Evolutionary conservation across 2,797 vertebrate genomes (phyloP).

Genomic region (Perodicticus potto): DNA sequence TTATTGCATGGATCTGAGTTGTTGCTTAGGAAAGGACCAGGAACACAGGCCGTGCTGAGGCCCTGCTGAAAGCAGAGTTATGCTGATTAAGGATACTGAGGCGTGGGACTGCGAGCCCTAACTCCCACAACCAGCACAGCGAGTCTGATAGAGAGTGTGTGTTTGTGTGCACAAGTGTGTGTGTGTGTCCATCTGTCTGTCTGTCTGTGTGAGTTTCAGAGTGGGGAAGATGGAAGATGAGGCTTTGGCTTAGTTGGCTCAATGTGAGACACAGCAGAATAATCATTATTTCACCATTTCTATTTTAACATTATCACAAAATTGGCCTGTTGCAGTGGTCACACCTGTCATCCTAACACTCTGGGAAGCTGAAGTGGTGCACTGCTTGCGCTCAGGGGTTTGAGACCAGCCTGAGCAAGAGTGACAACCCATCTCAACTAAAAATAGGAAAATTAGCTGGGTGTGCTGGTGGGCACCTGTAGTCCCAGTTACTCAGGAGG

Average conservation of each 20-base stretch:
- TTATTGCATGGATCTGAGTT: not conserved
- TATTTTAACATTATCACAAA: not conserved
- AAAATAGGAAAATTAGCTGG: too few relatives aligned
- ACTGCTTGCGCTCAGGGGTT: too few relatives aligned
- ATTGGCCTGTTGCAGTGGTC: not conserved
- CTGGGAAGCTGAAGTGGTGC: too few relatives aligned
- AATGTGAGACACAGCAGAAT: not conserved
- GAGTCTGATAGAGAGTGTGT: not conserved
- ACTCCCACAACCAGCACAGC: not conserved
- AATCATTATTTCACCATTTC: not conserved
- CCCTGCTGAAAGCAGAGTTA: not conserved
- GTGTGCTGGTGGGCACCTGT: too few relatives aligned
- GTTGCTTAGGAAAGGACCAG: not conserved
- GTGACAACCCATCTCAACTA: too few relatives aligned
- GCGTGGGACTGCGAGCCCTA: not conserved
- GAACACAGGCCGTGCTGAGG: not conserved
- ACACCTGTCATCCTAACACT: too few relatives aligned
- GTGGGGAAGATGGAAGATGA: not conserved
- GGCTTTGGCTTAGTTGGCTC: not conserved
- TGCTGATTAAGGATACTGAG: not conserved
- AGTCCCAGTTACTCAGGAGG: too few relatives aligned
- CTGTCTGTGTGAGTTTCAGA: accelerated
- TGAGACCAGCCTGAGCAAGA: too few relatives aligned
- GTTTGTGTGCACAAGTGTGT: accelerated
- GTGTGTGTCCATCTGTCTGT: not conserved